Conservation (phyloP, 2,113 vertebrate species). For the Neoarius graeffei region DNA sequence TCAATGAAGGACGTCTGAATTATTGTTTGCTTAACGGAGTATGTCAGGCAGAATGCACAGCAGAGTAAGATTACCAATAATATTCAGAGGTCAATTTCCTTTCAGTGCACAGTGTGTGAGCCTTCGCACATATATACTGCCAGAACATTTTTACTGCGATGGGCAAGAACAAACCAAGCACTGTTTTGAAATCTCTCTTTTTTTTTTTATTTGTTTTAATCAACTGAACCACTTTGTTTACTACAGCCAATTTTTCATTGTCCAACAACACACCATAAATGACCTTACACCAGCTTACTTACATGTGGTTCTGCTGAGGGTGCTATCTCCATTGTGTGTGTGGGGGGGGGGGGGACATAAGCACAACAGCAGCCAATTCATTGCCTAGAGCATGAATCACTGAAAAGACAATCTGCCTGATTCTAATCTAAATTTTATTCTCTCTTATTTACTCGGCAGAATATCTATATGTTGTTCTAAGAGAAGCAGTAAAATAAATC, state of each 20-base stretch:
- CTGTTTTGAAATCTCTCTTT: slow-evolving; percentile 33
- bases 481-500: not conserved
- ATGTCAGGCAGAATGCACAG: slow-evolving; percentile 51
- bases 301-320: slow-evolving; percentile 16
- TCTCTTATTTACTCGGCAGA: not conserved
- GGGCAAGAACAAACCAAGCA: slow-evolving; percentile 39
- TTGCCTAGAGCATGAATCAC: not conserved
- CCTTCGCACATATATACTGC: slow-evolving; percentile 25
- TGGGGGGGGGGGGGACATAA: not conserved
- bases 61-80: slow-evolving; percentile 56
- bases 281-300: slow-evolving; percentile 24
- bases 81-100: slow-evolving; percentile 55
- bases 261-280: slow-evolving; percentile 30
- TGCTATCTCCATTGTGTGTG: not conserved
- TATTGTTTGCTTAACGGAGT: slow-evolving; percentile 56
- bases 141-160: slow-evolving; percentile 42
- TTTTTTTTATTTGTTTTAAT: slow-evolving; percentile 34
- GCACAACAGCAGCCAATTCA: not conserved
- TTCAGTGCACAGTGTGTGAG: slow-evolving; percentile 29
- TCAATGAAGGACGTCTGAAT: slow-evolving; percentile 57
- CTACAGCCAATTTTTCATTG: slow-evolving; percentile 16
- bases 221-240: slow-evolving; percentile 20
- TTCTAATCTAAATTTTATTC: slow-evolving; percentile 16
- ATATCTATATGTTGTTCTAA: not conserved
- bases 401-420: not conserved